phyloP scores from a whole-genome alignment of 1,140 invertebrate genomes.

The Diachasma alloeum region DNA sequence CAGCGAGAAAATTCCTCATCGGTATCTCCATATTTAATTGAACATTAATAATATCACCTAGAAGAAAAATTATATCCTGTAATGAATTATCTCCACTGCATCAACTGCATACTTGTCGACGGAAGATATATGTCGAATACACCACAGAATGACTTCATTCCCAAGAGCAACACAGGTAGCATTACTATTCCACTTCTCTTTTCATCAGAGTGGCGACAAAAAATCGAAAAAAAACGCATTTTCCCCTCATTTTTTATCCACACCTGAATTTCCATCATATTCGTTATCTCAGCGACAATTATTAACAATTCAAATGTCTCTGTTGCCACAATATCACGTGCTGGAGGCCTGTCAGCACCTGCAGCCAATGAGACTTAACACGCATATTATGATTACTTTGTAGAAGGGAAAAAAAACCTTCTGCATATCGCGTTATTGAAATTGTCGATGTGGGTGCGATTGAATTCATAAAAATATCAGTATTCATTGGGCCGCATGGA shows the following conservation, averaged over 20 bases:
- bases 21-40: not conserved
- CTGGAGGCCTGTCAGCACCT: slow-evolving; percentile 47
- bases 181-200: slow-evolving; percentile 10
- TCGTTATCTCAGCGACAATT: slow-evolving; percentile 21
- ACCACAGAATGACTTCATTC: no score
- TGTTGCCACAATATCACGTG: slow-evolving; percentile 56
- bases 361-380: slow-evolving; percentile 41
- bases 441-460: not conserved
- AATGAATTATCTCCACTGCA: not conserved
- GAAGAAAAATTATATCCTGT: not conserved
- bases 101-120: no score
- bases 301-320: slow-evolving; percentile 56
- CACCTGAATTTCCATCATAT: slow-evolving; percentile 11
- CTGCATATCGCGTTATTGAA: not conserved
- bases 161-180: not conserved
- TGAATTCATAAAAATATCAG: not conserved
- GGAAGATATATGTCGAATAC: no score
- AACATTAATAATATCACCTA: no score
- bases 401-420: not conserved
- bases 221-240: not conserved
- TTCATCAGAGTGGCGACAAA: not conserved
- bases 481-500: not conserved
- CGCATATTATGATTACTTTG: not conserved
- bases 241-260: slow-evolving; percentile 22
- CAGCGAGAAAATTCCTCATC: not conserved